phyloP scores from a whole-genome alignment of 1,140 invertebrate species.

The Tetramorium alpestre region DNA sequence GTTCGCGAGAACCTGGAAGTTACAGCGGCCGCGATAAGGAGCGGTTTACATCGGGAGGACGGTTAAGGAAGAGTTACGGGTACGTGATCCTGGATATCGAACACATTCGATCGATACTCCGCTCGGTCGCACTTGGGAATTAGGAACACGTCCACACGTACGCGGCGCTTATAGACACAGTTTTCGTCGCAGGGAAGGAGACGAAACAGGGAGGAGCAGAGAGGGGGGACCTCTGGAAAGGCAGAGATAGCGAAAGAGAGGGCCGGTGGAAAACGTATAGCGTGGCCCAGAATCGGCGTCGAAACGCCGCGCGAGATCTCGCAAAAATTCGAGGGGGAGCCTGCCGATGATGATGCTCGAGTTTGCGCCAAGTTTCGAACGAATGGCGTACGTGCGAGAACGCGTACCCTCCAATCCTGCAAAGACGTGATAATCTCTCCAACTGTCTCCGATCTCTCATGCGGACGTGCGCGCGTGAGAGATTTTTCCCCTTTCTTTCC shows the following conservation, averaged over 20 bases:
- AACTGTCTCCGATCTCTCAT: constrained; percentile 3
- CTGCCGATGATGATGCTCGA: constrained; percentile 36
- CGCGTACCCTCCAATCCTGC: constrained; percentile 3
- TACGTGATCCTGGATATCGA: constrained; percentile 71
- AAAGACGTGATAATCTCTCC: constrained; percentile 34
- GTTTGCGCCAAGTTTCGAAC: constrained; percentile 51
- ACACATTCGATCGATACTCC: constrained; percentile 64
- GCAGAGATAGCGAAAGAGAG: constrained; percentile 11
- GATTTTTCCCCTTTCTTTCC: background rate
- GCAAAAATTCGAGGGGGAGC: constrained; percentile 28
- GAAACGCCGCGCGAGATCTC: constrained; percentile 25
- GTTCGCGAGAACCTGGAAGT: constrained; percentile 48
- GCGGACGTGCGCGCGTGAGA: background rate
- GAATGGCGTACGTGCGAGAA: constrained; percentile 50
- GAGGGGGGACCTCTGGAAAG: background rate
- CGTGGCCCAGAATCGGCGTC: constrained; percentile 34
- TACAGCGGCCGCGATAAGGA: constrained; percentile 67
- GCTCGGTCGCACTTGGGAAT: constrained; percentile 61
- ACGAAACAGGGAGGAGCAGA: constrained; percentile 20
- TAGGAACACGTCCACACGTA: constrained; percentile 68
- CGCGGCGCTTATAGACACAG: constrained; percentile 43
- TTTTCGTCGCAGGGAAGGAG: constrained; percentile 48
- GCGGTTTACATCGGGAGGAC: constrained; percentile 63
- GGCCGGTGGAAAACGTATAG: constrained; percentile 34
- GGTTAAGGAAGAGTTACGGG: constrained; percentile 73